Evolutionary conservation across 2,113 vertebrate genomes (phyloP), one percentile per base, ranked within the genome.

Genomic region (Apaloderma vittatum): DNA sequence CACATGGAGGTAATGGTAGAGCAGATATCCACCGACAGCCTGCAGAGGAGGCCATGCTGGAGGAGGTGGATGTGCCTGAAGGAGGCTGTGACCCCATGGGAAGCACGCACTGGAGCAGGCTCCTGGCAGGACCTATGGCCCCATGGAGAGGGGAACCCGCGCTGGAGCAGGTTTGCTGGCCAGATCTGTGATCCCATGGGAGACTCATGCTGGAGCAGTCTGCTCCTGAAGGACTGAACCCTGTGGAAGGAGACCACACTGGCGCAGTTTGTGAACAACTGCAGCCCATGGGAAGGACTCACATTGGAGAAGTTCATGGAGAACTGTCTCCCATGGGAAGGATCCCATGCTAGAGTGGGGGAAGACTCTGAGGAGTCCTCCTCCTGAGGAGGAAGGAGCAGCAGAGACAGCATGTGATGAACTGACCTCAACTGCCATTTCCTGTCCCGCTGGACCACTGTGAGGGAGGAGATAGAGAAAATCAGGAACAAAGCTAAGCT

Each of bases 21-120:
- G 49, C 51, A 52, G 51, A 52, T 52, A 23, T 52, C 24, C 51
- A 6, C 57, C 32, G n/a, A 32, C 21, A 34, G 32, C 20, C 32
- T 30, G 6, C 0, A 13, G 3, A 1, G 12, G 32, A 58, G 30
- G 30, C 20, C 12, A 22, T 3, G 8, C 55, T 0, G 8, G 55
- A 58, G 12, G 19, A 58, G 8, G 20, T 9, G 20, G 55, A 4
- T 22, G 40, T 40, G 32, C 55, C 55, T 2, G 0, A 58, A n/a
- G 32, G 32, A 58, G 55, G 5, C 1, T 58, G 55, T 22, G 32
- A 58, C 12, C 55, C 32, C 20, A 3, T n/a, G 55, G 55, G 55
- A 58, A 58, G 20, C 32, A 19, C 45, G 14, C 45, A 46, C 55
- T 9, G 32, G 57, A n/a, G 32, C 57, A 58, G 20, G 32, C 23